phyloP scores from a whole-genome alignment of 1,140 invertebrate species.

The Capitella teleta region DNA sequence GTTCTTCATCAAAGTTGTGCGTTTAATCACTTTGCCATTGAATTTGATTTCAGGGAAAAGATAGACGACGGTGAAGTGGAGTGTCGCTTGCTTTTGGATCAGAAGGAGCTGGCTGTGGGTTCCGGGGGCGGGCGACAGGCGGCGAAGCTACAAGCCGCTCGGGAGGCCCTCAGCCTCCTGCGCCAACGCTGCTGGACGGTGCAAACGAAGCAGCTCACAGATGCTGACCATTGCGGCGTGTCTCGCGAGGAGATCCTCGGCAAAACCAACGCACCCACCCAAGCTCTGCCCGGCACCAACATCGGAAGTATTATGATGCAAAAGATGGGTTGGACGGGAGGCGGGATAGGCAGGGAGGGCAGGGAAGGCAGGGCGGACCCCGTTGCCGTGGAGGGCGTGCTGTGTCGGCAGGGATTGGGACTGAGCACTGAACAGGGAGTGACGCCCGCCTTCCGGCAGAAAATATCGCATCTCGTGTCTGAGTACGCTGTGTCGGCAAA shows the following conservation, averaged over 20 bases:
- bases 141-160: constrained; percentile 18
- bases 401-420: constrained; percentile 27
- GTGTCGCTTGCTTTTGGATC: no score
- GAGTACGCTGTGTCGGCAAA: constrained; percentile 22
- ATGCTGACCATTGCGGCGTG: constrained; percentile 17
- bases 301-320: constrained; percentile 56
- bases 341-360: constrained; percentile 55
- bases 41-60: no score
- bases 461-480: constrained; percentile 18
- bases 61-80: no score
- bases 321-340: constrained; percentile 70
- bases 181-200: constrained; percentile 26
- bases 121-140: constrained; percentile 13
- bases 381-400: constrained; percentile 32
- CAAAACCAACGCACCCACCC: no score
- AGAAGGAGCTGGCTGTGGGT: no score
- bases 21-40: no score
- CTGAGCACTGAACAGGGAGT: constrained; percentile 19
- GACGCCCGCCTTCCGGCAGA: constrained; percentile 17
- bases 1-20: no score
- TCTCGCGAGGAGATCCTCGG: constrained; percentile 27
- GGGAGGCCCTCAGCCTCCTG: constrained; percentile 19
- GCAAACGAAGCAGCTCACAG: constrained; percentile 51
- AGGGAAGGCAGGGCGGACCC: constrained; percentile 57
- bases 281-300: constrained; percentile 58